Evolutionary conservation across 2,888 invertebrate genomes (phyloP).

Genomic region (Drosophila neotestacea): DNA sequence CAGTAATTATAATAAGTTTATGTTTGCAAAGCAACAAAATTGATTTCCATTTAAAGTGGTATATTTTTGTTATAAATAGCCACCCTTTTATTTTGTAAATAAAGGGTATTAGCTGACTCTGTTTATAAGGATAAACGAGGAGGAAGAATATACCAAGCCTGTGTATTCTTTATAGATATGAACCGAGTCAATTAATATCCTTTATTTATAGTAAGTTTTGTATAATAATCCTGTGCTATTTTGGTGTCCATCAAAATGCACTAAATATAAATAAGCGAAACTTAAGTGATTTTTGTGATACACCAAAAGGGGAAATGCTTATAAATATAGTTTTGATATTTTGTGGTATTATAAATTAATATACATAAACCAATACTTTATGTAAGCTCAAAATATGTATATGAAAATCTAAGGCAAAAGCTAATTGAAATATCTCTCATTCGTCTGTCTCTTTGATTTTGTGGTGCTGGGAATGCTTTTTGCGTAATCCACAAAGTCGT

Average conservation of each 20-base stretch:
- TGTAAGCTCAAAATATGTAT: slow-evolving; percentile 26
- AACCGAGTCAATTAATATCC: no score
- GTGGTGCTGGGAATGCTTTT: slow-evolving; percentile 55
- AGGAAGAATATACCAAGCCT: no score
- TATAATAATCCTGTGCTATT: no score
- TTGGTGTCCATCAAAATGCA: background rate
- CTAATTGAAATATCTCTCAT: slow-evolving; percentile 74
- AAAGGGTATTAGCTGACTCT: no score
- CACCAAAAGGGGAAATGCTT: slow-evolving; percentile 5
- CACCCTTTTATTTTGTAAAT: no score
- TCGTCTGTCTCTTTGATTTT: slow-evolving; percentile 35
- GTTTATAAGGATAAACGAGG: no score
- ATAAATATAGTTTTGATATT: background rate
- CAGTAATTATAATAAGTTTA: no score
- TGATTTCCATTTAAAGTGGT: no score
- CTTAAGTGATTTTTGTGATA: slow-evolving; percentile 23
- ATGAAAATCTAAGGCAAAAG: slow-evolving; percentile 43
- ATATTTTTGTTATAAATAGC: no score
- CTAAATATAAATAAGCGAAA: background rate
- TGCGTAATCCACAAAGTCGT: slow-evolving; percentile 63
- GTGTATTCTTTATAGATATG: no score
- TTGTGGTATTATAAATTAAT: slow-evolving; percentile 4
- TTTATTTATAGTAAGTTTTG: no score
- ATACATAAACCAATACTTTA: slow-evolving; percentile 29
- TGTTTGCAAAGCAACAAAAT: no score